Percentiles rank a stretch among this genome's conserved stretches.
These are phyloP conservation scores for Mnemiopsis leidyi DNA, from an alignment of 37 sponge, comb jelly and placozoan genomes.

Conservation along the genomic window DNA sequence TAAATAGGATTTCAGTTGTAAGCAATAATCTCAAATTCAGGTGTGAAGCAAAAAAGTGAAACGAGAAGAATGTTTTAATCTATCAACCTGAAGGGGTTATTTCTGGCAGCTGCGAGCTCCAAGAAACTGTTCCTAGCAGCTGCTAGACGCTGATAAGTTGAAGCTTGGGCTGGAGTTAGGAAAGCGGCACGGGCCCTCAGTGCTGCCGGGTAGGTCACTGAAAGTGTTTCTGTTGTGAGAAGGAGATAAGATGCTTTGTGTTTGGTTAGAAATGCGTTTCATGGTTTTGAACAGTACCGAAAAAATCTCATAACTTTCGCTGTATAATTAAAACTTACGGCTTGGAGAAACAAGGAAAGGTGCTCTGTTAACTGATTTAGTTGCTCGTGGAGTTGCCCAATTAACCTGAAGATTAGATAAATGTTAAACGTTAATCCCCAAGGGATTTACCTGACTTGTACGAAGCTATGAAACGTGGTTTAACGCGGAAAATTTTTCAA, in stretches of 20 bases:
- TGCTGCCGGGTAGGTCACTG: conserved; percentile 53
- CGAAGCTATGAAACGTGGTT: not conserved
- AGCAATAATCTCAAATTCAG: no score
- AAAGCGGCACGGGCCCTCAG: conserved; percentile 58
- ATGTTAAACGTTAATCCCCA: not conserved
- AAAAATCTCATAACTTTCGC: not conserved
- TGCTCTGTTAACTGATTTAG: conserved; percentile 39
- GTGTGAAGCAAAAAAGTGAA: no score
- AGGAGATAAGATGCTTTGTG: not conserved
- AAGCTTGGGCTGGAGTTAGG: conserved; percentile 55
- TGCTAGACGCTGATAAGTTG: conserved; percentile 36
- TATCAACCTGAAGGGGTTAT: not conserved
- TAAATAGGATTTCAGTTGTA: no score
- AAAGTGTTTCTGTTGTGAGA: not conserved
- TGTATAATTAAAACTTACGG: no score
- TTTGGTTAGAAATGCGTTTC: not conserved
- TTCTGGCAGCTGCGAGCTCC: conserved; percentile 53
- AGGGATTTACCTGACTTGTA: not conserved
- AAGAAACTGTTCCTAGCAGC: conserved; percentile 54
- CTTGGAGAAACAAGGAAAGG: conserved; percentile 60
- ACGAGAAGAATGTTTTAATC: no score
- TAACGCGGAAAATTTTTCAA: not conserved
- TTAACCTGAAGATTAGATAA: not conserved
- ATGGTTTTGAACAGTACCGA: not conserved
- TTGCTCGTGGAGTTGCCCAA: conserved; percentile 60